Conservation (phyloP, 1,140 invertebrate genomes). For the Latrodectus geometricus region DNA sequence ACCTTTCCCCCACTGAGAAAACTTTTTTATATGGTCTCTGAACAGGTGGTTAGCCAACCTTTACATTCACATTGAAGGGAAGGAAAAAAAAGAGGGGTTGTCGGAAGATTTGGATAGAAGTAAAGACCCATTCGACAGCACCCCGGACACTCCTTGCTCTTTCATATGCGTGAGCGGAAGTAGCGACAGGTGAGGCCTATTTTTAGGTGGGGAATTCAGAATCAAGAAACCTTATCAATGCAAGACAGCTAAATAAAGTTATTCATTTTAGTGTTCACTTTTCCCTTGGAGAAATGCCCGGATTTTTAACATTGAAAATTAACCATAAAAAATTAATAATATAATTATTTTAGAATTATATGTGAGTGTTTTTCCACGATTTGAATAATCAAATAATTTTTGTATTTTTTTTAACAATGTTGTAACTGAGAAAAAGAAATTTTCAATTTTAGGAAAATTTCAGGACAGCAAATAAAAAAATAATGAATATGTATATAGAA, state of each 20-base stretch:
- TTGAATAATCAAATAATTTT: too few relatives aligned
- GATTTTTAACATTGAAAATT: too few relatives aligned
- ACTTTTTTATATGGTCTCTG: not conserved
- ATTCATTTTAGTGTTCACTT: not conserved
- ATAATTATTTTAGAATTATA: too few relatives aligned
- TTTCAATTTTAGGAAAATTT: too few relatives aligned
- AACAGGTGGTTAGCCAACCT: slow-evolving; percentile 41
- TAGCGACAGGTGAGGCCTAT: slow-evolving; percentile 16
- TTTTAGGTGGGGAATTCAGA: not conserved
- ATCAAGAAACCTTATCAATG: not conserved
- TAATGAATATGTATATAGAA: too few relatives aligned
- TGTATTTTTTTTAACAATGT: too few relatives aligned
- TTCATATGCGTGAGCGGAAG: not conserved
- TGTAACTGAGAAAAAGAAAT: too few relatives aligned
- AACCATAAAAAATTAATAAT: too few relatives aligned
- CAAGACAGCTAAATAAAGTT: not conserved
- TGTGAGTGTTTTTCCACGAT: too few relatives aligned
- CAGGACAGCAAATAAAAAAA: too few relatives aligned
- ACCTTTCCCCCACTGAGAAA: not conserved
- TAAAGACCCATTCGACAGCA: not conserved
- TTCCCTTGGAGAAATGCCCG: not conserved
- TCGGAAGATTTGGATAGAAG: not conserved
- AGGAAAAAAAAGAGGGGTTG: not conserved
- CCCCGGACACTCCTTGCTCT: not conserved
- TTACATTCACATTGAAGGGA: not conserved